Evolutionary conservation across 2,888 invertebrate species (phyloP).

Genomic region (Drosophila infuscata): DNA sequence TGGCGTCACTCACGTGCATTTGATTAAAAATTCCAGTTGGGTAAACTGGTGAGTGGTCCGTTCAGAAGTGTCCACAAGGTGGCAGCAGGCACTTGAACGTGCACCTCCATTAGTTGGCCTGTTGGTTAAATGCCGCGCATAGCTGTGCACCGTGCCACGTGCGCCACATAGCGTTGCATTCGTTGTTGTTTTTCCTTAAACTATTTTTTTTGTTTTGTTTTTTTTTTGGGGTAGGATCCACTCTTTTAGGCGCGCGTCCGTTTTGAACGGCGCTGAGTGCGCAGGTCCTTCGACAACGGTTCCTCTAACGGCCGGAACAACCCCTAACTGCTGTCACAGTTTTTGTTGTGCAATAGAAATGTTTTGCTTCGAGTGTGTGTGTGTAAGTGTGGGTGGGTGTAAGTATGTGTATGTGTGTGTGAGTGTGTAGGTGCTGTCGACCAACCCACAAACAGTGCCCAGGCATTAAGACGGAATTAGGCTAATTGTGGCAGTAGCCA

Average conservation of each 20-base stretch:
- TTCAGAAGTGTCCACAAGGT: conserved; percentile 8
- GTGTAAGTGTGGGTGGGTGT: conserved; percentile 20
- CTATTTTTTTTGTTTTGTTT: conserved; percentile 32
- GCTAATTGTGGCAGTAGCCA: conserved; percentile 62
- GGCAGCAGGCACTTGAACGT: conserved; percentile 10
- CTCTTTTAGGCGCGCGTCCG: conserved; percentile 61
- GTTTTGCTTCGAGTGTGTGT: conserved; percentile 12
- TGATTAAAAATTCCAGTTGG: conserved; percentile 60
- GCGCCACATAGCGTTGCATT: conserved; percentile 42
- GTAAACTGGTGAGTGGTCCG: conserved; percentile 21
- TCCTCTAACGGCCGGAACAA: conserved; percentile 73
- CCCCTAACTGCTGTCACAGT: conserved; percentile 67
- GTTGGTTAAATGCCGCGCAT: conserved; percentile 36
- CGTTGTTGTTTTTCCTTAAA: conserved; percentile 20
- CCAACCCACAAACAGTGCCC: conserved; percentile 70
- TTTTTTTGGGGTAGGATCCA: conserved; percentile 78
- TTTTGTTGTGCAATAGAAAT: conserved; percentile 67
- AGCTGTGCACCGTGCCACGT: conserved; percentile 50
- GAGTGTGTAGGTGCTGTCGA: conserved; percentile 68
- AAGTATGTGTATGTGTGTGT: conserved; percentile 14
- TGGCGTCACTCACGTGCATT: conserved; percentile 43
- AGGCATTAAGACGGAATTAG: conserved; percentile 54
- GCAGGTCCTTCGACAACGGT: conserved; percentile 65
- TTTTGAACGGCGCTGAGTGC: conserved; percentile 53
- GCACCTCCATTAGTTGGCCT: conserved; percentile 13